phyloP scores from a whole-genome alignment of 1,140 invertebrate species.

The Laodelphax striatellus region DNA sequence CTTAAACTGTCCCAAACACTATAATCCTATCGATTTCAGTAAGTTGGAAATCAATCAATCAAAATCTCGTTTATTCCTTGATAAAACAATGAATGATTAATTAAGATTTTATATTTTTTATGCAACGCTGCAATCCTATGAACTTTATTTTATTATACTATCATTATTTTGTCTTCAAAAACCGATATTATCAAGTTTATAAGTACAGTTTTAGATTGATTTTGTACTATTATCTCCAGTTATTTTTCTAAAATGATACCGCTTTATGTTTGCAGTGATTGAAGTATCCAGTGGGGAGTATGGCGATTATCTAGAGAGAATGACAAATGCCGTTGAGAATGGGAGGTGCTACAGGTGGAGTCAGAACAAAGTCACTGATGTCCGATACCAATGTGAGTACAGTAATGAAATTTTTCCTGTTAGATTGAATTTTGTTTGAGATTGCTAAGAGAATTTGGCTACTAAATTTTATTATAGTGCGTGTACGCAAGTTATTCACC shows the following conservation, averaged over 20 bases:
- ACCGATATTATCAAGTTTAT: no score
- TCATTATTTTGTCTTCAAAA: background rate
- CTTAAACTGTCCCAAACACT: constrained; percentile 58
- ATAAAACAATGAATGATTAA: no score
- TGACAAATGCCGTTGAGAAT: constrained; percentile 50
- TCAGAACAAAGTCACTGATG: constrained; percentile 19
- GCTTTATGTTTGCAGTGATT: constrained; percentile 45
- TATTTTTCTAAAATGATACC: no score
- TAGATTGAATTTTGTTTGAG: no score
- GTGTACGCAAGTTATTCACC: no score
- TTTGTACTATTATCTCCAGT: no score
- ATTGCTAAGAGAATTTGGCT: no score
- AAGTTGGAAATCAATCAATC: constrained; percentile 33
- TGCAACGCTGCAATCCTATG: background rate
- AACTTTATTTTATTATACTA: background rate
- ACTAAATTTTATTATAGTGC: no score
- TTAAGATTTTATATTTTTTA: no score
- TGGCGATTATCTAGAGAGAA: constrained; percentile 45
- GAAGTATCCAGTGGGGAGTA: constrained; percentile 67
- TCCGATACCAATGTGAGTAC: background rate
- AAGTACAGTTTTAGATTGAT: background rate
- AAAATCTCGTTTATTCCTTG: no score
- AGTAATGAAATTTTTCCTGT: no score
- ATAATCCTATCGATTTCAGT: constrained; percentile 77
- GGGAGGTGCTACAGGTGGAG: constrained; percentile 40